Evolutionary conservation across 2,113 vertebrate genomes (phyloP).

Genomic region (Antechinus stuartii): DNA sequence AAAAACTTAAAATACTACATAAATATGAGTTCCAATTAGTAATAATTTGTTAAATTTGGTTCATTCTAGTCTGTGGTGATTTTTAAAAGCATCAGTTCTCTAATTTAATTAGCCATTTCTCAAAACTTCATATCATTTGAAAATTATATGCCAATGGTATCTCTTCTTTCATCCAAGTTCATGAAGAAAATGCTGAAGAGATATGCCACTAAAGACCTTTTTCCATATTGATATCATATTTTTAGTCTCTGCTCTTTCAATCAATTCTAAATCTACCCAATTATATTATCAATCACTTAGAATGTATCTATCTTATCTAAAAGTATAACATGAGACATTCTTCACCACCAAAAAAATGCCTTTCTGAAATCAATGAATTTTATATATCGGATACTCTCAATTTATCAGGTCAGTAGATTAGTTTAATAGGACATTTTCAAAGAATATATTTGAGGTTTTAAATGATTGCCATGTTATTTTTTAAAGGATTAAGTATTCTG

Average conservation of each 20-base stretch:
- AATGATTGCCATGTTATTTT: background rate
- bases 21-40: background rate
- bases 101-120: background rate
- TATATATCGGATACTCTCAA: background rate
- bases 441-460: background rate
- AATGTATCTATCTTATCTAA: background rate
- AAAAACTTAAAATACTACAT: background rate
- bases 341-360: background rate
- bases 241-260: background rate
- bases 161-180: background rate
- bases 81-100: background rate
- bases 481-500: background rate
- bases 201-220: background rate
- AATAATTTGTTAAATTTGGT: background rate
- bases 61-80: background rate
- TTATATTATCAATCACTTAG: background rate
- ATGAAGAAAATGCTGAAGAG: background rate
- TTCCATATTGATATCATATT: background rate
- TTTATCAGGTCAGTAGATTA: background rate
- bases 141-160: background rate
- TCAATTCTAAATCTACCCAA: background rate
- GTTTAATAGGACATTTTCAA: background rate
- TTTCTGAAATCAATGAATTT: background rate
- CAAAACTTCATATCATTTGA: background rate
- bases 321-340: background rate